A percentile compares a stretch with the other conserved stretches of the same genome.
These are phyloP conservation scores for Rhinopomastus cyanomelas DNA, from an alignment of 2,113 vertebrate species.

Conservation along the genomic window DNA sequence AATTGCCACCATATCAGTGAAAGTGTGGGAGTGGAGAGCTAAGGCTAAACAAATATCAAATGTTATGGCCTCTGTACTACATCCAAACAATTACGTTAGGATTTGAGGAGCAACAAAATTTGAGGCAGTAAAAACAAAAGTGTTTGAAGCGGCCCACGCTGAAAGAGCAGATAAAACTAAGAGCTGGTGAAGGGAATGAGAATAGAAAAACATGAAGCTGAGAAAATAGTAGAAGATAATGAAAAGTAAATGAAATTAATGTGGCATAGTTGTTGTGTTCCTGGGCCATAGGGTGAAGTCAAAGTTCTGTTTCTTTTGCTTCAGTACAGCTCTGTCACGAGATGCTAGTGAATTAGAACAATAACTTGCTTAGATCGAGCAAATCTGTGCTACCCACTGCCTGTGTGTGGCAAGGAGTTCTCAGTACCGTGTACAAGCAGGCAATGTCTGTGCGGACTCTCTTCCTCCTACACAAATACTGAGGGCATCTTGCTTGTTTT, in stretches of 20 bases:
- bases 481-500: conserved; percentile 64
- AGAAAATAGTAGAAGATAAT: neutral
- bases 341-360: neutral
- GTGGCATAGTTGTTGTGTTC: neutral
- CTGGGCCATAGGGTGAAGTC: neutral
- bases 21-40: neutral
- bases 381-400: neutral
- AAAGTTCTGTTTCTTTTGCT: neutral
- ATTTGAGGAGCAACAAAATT: neutral
- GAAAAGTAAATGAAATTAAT: neutral
- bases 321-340: neutral
- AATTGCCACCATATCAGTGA: neutral
- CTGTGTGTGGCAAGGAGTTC: conserved; percentile 13
- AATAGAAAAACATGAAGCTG: neutral
- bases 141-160: neutral
- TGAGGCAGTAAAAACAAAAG: neutral
- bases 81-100: neutral
- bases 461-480: conserved; percentile 44
- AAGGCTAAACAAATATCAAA: neutral
- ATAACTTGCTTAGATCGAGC: neutral
- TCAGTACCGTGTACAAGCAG: neutral
- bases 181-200: neutral
- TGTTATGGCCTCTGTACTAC: neutral
- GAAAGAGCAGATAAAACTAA: neutral
- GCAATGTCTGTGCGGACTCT: conserved; percentile 23